Evolutionary conservation across 2,888 invertebrate genomes (phyloP), one percentile per base, ranked within the genome.

Genomic region (Pachycephus smyrnensis): DNA sequence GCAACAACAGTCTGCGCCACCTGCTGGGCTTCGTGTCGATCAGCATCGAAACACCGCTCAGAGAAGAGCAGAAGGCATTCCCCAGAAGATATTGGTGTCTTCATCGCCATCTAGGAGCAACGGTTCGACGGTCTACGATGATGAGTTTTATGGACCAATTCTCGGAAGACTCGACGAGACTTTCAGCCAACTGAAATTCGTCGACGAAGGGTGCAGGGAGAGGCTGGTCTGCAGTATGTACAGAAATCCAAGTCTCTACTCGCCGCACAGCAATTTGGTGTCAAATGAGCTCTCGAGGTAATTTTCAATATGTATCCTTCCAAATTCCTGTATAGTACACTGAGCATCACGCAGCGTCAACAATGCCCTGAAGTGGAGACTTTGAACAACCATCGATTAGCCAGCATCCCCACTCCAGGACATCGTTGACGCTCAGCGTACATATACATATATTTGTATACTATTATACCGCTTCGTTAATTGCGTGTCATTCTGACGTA

Each of bases 271-370:
- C 89, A 97, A 97, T 92, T 93, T 97, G 80, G 94, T 97, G 76
- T 97, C 97, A 31, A 96, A 96, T 71, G 97, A 97, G 90, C 93
- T 97, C 73, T 97, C 97, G 94, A 96, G 97, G 97, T 97, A 91
- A 94, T 95, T 93, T 74, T 35, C 31, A 75, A 15, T 23, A 30
- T 73, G 35, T 4, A 6, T 40, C 40, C 40, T 40, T 40, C 6
- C 15, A 40, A 4, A 74, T 37, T 73, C 30, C 71, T 12, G 35
- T 37, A 68, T 69, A 30, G 40, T 15, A 15, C 31, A 37, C 31
- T 68, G 23, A 76, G 69, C 9, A 12, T n/a, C 23, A 23, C 68
- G 23, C 30, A n/a, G 15, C 73, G 15, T 15, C 55, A 68, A 76
- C 30, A 23, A 73, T 12, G 71, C 73, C 69, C n/a, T 71, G 23